Evolutionary conservation across 1,140 invertebrate species (phyloP).

Genomic region (Neotoxoptera formosana): DNA sequence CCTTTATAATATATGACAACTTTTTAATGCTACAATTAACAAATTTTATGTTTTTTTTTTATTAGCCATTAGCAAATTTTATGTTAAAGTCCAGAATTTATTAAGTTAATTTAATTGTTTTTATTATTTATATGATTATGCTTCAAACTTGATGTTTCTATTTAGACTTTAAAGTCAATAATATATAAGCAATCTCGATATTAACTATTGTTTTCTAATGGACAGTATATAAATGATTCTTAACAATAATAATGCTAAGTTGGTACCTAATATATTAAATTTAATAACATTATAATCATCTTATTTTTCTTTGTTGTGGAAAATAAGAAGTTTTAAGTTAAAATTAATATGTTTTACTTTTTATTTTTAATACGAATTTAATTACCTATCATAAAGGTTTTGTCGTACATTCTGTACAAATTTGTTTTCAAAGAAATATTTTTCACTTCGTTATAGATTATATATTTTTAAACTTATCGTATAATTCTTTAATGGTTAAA

Average conservation of each 20-base stretch:
- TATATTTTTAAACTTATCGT: not conserved
- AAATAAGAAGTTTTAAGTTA: not conserved
- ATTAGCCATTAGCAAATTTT: too few relatives aligned
- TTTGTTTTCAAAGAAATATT: not conserved
- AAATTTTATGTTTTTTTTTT: too few relatives aligned
- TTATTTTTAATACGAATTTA: not conserved
- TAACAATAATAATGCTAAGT: not conserved
- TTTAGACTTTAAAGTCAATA: not conserved
- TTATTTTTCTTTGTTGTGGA: not conserved
- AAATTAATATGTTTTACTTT: not conserved
- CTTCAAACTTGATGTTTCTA: not conserved
- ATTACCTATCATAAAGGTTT: not conserved
- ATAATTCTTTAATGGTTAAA: not conserved
- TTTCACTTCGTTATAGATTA: not conserved
- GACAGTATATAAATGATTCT: not conserved
- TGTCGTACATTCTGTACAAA: not conserved
- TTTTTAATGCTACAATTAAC: not conserved
- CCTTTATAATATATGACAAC: not conserved
- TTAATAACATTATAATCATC: not conserved
- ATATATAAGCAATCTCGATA: not conserved
- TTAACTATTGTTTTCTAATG: not conserved
- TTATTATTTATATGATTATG: not conserved
- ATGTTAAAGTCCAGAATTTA: not conserved
- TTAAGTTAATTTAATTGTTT: not conserved
- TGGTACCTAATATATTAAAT: not conserved